Evolutionary conservation across 2,888 invertebrate species (phyloP).

Genomic region (Geophilus truncorum): DNA sequence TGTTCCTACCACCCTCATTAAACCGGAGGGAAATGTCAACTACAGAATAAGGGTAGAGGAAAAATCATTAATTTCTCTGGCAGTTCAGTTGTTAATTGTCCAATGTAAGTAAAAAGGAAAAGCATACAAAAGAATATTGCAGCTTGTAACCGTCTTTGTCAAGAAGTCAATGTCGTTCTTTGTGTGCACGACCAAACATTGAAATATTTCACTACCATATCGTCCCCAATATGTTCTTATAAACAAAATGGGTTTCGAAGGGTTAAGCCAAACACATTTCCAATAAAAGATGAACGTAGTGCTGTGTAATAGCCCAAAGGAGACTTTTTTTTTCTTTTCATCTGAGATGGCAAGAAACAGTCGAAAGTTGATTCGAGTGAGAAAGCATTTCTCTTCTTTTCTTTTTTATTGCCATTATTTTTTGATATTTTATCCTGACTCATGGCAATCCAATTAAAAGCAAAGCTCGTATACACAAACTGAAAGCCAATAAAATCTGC

Average conservation of each 20-base stretch:
- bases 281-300: too few relatives aligned
- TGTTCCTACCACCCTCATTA: not conserved
- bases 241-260: too few relatives aligned
- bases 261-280: too few relatives aligned
- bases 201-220: not conserved
- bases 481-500: not conserved
- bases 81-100: not conserved
- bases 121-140: not conserved
- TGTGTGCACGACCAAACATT: not conserved
- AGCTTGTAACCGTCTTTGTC: not conserved
- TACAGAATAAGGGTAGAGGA: not conserved
- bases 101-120: not conserved
- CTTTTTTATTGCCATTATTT: not conserved
- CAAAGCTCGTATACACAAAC: not conserved
- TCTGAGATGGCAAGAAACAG: not conserved
- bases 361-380: not conserved
- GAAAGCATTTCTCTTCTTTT: not conserved
- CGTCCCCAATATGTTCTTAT: not conserved
- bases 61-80: not conserved
- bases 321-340: too few relatives aligned
- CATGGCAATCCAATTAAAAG: not conserved
- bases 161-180: not conserved
- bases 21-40: not conserved
- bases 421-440: not conserved
- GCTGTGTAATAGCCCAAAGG: too few relatives aligned